Conservation (phyloP, 2,888 invertebrate species). For the Agrochola litura region DNA sequence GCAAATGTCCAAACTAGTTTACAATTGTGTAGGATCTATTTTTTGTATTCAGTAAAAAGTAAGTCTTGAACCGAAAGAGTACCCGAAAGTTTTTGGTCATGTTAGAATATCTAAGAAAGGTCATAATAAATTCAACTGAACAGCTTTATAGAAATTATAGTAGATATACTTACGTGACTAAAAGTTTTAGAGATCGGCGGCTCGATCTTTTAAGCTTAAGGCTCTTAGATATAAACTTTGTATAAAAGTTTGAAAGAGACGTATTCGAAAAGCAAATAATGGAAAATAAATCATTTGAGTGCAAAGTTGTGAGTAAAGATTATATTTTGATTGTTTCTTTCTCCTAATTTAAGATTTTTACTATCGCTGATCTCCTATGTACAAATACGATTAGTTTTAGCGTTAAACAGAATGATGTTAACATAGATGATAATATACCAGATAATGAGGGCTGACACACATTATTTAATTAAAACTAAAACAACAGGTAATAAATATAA, state of each 20-base stretch:
- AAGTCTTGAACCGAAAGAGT: background rate
- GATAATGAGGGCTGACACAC: background rate
- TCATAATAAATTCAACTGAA: constrained; percentile 48
- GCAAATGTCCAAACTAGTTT: constrained; percentile 31
- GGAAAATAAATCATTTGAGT: constrained; percentile 50
- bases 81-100: constrained; percentile 16
- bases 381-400: constrained; percentile 31
- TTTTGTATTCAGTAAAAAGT: constrained; percentile 36
- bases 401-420: background rate
- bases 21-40: constrained; percentile 31
- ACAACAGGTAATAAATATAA: background rate
- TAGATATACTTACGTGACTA: constrained; percentile 34
- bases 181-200: constrained; percentile 42
- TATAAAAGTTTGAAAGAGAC: constrained; percentile 36
- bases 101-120: constrained; percentile 42
- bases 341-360: constrained; percentile 1
- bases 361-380: constrained; percentile 31
- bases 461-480: background rate
- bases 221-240: constrained; percentile 56
- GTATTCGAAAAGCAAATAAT: constrained; percentile 49
- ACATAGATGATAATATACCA: constrained; percentile 4
- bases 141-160: constrained; percentile 40
- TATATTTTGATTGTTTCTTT: constrained; percentile 11
- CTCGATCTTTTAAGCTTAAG: constrained; percentile 43
- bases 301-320: constrained; percentile 35